Evolutionary conservation across 2,888 invertebrate species (phyloP).

Genomic region (Aspidapion aeneum): DNA sequence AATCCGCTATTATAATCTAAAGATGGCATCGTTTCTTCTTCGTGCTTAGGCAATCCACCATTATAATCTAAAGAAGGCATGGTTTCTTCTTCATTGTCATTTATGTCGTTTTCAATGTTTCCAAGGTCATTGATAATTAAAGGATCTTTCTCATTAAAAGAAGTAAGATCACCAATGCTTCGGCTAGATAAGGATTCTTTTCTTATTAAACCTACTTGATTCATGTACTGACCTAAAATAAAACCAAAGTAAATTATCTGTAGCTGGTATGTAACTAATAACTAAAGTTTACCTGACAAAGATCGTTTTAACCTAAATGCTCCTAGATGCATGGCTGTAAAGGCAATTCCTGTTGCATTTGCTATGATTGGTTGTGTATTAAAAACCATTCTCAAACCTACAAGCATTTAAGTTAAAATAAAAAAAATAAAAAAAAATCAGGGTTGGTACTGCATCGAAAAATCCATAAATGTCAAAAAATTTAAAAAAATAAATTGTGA

Average conservation of each 20-base stretch:
- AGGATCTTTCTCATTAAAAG: background rate
- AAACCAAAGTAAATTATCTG: no score
- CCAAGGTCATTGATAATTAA: background rate
- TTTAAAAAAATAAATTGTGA: no score
- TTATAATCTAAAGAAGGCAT: background rate
- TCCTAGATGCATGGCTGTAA: conserved; percentile 22
- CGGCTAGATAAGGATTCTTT: background rate
- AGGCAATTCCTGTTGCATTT: conserved; percentile 18
- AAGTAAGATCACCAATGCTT: background rate
- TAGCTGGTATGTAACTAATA: no score
- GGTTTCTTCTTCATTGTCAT: background rate
- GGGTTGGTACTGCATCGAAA: no score
- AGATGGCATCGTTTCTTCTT: background rate
- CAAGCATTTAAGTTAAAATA: conserved; percentile 1
- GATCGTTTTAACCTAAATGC: conserved; percentile 25
- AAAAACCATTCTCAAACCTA: conserved; percentile 23
- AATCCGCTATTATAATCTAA: background rate
- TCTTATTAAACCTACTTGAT: background rate
- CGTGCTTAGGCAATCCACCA: background rate
- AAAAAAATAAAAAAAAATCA: no score
- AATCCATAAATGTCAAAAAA: no score
- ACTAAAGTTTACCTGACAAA: conserved; percentile 22
- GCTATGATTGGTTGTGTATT: conserved; percentile 17
- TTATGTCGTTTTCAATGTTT: background rate
- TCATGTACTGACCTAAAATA: background rate